These are phyloP conservation scores for Arctocebus calabarensis DNA, from an alignment of 2,797 vertebrate genomes.

Conservation along the genomic window DNA sequence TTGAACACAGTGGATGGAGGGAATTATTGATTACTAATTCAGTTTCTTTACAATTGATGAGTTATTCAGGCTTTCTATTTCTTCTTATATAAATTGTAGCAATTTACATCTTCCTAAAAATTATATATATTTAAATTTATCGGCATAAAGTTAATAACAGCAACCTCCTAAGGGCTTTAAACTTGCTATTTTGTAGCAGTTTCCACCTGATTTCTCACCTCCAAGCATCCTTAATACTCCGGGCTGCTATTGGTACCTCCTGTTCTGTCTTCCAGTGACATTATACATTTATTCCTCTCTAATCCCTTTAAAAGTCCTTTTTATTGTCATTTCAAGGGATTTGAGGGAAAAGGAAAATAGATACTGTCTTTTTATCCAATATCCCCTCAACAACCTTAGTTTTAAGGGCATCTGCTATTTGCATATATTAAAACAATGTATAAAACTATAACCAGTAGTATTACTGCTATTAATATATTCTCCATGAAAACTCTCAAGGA, in stretches of 20 bases:
- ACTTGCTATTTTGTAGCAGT: neutral
- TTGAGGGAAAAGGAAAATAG: neutral
- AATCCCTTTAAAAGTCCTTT: neutral
- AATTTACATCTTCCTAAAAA: neutral
- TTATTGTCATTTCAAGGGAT: neutral
- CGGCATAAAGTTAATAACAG: neutral
- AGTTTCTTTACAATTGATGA: slow-evolving; percentile 2
- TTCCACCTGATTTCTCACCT: neutral
- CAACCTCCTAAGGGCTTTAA: neutral
- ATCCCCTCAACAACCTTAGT: neutral
- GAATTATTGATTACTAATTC: neutral
- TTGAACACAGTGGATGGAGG: neutral
- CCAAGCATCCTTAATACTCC: neutral
- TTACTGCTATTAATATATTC: neutral
- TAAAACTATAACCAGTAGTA: neutral
- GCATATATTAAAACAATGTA: neutral
- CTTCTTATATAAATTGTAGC: slow-evolving; percentile 13
- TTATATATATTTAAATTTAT: neutral
- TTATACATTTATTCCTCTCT: slow-evolving; percentile 2
- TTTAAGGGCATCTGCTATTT: neutral
- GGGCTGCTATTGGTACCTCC: neutral
- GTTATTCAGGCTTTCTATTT: neutral
- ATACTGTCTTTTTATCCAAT: neutral
- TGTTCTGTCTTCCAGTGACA: neutral
- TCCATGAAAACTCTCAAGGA: neutral